Evolutionary conservation across 2,888 invertebrate genomes (phyloP), one percentile per base, ranked within the genome.

Genomic region (Tachina grossa): DNA sequence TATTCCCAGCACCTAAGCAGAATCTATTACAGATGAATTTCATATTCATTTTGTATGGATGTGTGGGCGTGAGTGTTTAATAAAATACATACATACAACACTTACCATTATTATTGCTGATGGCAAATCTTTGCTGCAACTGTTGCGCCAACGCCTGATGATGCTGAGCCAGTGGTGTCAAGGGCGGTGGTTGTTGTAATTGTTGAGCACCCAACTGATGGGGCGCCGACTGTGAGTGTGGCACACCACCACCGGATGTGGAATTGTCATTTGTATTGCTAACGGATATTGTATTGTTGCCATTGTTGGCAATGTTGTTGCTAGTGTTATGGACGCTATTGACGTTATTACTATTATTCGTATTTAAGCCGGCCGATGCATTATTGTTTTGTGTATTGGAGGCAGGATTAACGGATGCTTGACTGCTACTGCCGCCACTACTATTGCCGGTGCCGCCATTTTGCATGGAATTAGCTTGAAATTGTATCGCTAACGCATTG

Each of bases 101-200:
- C 93, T 93, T 87, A 93, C 93, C 93, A 88, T 92, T 92, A 91
- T 92, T 93, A 90, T 90, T 93, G 91, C 91, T 92, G 90, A 91
- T 91, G 89, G 92, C 92, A 88, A 94, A 94, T 89, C 94, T 94
- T 90, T 95, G 94, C 89, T 94, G 94, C 89, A 94, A 93, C 88
- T 93, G 94, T 93, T 94, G 93, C 90, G 95, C 95, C 89, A 94
- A 93, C 87, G 94, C 94, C 83, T 94, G 94, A 92, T 95, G 95
- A 89, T 95, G 95, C 90, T 95, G 95, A 84, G 94, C 93, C 87
- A 94, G 93, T 61, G 93, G 92, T 74, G 93, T 92, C 84, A 92
- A 87, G 71, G 92, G 92, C 55, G 91, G 90, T 75, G 90, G 90
- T 51, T 91, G 91, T 31, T 81, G 83, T 16, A 83, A 41, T 68